Conservation (phyloP, 2,888 invertebrate genomes). For the Caprella mutica region DNA sequence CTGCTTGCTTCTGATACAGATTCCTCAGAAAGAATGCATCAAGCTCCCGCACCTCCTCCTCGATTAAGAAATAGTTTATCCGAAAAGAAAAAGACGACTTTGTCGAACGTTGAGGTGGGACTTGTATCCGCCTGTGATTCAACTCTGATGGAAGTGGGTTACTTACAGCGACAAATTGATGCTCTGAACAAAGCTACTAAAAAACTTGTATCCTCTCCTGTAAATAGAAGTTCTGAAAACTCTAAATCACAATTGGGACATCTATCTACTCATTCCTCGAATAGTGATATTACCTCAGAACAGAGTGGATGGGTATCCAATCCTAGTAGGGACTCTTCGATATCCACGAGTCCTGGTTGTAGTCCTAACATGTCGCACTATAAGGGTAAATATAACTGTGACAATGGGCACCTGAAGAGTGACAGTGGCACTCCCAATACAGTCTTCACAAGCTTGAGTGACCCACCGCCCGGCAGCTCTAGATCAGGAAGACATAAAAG, state of each 20-base stretch:
- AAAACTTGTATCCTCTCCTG: constrained; percentile 25
- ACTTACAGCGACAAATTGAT: constrained; percentile 5
- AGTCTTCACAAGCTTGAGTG: constrained; percentile 15
- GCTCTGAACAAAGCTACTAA: constrained; percentile 20
- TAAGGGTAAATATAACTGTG: constrained; percentile 22
- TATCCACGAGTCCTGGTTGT: constrained; percentile 41
- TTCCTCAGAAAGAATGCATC: constrained; percentile 23
- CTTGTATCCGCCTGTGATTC: constrained; percentile 37
- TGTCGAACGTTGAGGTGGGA: constrained; percentile 36
- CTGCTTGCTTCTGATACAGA: constrained; percentile 30
- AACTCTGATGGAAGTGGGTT: constrained; percentile 36
- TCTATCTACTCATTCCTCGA: constrained; percentile 37
- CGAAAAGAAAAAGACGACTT: constrained; percentile 30
- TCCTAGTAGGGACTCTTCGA: constrained; percentile 47
- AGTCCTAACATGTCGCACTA: constrained; percentile 35
- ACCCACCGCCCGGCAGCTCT: constrained; percentile 5
- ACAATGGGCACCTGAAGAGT: constrained; percentile 4
- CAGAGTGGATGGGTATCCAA: constrained; percentile 80
- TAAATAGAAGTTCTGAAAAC: constrained; percentile 22
- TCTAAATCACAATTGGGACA: constrained; percentile 14
- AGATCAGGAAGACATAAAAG: constrained; percentile 23
- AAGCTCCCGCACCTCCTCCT: constrained; percentile 14
- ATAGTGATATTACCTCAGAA: constrained; percentile 53
- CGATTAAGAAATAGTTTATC: constrained; percentile 3
- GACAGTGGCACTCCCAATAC: constrained; percentile 9